Conservation (phyloP, 1,140 invertebrate species). For the Drosophila lini region DNA sequence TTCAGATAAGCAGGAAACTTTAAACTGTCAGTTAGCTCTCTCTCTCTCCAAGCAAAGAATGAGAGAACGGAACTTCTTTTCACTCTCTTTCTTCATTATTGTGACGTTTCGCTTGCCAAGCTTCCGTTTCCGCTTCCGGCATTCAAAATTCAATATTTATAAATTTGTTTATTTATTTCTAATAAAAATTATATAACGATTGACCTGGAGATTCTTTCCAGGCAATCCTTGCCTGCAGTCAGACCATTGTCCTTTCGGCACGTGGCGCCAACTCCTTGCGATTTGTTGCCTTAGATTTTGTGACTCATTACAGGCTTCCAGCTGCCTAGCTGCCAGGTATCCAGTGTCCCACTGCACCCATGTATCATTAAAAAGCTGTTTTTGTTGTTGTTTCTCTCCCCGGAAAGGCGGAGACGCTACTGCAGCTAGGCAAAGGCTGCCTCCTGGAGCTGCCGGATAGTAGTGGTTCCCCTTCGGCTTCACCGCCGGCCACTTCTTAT, state of each 20-base stretch:
- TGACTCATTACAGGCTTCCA: constrained; percentile 55
- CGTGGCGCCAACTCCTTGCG: constrained; percentile 30
- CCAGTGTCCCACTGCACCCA: constrained; percentile 13
- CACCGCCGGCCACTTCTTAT: constrained; percentile 2
- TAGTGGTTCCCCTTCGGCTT: constrained; percentile 12
- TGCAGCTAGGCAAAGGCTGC: constrained; percentile 31
- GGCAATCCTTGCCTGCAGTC: not conserved
- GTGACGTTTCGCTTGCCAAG: not conserved
- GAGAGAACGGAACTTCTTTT: no score
- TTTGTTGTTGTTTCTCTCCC: constrained; percentile 45
- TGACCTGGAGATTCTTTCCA: no score
- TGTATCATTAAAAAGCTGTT: constrained; percentile 74
- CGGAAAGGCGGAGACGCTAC: not conserved
- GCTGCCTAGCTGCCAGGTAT: not conserved
- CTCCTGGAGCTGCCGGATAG: constrained; percentile 30
- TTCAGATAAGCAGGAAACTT: not conserved
- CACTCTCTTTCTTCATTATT: not conserved
- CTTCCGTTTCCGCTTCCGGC: not conserved
- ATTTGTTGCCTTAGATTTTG: constrained; percentile 50
- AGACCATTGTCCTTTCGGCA: constrained; percentile 20
- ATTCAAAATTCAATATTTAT: not conserved
- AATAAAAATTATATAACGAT: not conserved
- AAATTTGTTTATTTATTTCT: not conserved
- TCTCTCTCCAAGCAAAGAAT: no score
- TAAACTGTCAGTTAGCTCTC: no score